phyloP scores from a whole-genome alignment of 1,140 invertebrate genomes.

The Sitodiplosis mosellana region DNA sequence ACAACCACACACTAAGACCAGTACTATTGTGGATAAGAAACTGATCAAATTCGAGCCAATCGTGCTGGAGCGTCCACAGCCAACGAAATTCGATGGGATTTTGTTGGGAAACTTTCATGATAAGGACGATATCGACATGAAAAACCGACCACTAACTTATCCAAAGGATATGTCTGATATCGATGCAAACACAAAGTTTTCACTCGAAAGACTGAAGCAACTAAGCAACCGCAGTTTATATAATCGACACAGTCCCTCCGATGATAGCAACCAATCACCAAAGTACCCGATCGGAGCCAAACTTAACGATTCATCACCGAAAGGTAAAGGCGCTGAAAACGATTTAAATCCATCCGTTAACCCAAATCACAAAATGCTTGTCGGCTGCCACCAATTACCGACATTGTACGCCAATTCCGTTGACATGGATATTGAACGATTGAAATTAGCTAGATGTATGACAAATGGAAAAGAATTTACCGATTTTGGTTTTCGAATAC shows the following conservation, averaged over 20 bases:
- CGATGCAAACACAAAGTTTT: constrained; percentile 15
- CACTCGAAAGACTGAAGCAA: constrained; percentile 21
- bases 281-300: not conserved
- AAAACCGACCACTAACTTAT: not conserved
- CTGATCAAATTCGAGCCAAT: constrained; percentile 4
- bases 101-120: constrained; percentile 1
- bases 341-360: constrained; percentile 5
- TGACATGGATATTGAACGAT: constrained; percentile 19
- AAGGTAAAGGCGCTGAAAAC: constrained; percentile 3
- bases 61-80: not conserved
- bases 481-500: constrained; percentile 25
- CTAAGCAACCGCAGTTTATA: constrained; percentile 16
- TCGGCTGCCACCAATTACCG: not conserved
- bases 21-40: constrained; percentile 18
- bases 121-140: not conserved
- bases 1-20: constrained; percentile 5
- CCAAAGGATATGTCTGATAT: constrained; percentile 2
- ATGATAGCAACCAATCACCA: constrained; percentile 1
- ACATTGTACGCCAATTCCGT: not conserved
- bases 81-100: constrained; percentile 3
- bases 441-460: constrained; percentile 17
- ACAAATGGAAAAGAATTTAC: constrained; percentile 16
- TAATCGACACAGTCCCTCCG: constrained; percentile 16
- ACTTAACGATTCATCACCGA: not conserved
- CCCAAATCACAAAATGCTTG: not conserved